Percentiles rank a stretch among this genome's conserved stretches.
phyloP scores from a whole-genome alignment of 2,888 invertebrate genomes.

The Dasypolia templi region DNA sequence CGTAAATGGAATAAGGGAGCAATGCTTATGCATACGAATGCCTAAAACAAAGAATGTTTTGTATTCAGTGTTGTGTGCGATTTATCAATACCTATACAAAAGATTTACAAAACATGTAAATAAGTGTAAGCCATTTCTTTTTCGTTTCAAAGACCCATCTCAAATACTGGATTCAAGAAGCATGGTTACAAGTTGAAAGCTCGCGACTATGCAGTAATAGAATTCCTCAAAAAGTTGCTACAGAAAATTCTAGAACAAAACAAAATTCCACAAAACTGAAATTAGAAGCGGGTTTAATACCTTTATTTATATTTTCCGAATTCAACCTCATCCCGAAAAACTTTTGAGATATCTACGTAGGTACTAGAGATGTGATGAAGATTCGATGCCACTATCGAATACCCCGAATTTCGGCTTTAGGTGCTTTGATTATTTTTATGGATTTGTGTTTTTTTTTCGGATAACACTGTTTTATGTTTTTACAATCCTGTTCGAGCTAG shows the following conservation, averaged over 20 bases:
- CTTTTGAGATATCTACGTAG: slow-evolving; percentile 6
- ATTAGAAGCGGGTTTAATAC: slow-evolving; percentile 12
- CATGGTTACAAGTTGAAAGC: background rate
- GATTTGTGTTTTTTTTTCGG: background rate
- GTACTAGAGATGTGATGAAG: slow-evolving; percentile 22
- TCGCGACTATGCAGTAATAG: background rate
- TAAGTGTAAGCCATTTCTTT: background rate
- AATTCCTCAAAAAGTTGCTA: background rate
- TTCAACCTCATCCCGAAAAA: slow-evolving; percentile 16
- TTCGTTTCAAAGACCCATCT: background rate
- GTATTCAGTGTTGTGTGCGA: background rate
- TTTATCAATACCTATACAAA: background rate
- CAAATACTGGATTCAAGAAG: background rate
- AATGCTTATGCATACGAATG: too few relatives aligned
- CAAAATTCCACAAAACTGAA: background rate
- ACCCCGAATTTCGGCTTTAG: background rate
- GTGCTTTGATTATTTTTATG: background rate
- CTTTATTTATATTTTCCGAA: slow-evolving; percentile 10
- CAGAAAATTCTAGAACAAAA: background rate
- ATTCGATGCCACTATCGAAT: too few relatives aligned
- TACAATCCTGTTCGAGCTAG: too few relatives aligned
- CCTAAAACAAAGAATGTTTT: background rate
- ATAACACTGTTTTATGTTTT: too few relatives aligned
- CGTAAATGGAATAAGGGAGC: slow-evolving; percentile 46
- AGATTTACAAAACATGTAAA: background rate